These are phyloP conservation scores for Mythimna albipuncta DNA, from an alignment of 2,888 invertebrate genomes.

Conservation along the genomic window DNA sequence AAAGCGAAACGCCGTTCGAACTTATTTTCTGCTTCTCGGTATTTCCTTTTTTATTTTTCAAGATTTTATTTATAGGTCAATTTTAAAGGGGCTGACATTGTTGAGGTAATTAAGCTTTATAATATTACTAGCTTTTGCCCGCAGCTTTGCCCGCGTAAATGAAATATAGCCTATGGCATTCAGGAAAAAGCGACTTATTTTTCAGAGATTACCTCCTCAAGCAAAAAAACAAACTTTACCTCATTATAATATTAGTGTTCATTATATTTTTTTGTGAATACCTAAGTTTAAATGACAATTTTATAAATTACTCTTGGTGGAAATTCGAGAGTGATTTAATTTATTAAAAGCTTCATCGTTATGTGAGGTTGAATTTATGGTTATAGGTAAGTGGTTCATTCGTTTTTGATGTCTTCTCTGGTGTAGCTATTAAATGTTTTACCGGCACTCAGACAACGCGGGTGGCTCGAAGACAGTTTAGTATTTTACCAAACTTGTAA, in stretches of 20 bases:
- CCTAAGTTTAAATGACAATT: slow-evolving; percentile 11
- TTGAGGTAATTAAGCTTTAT: slow-evolving; percentile 4
- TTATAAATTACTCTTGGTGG: slow-evolving; percentile 6
- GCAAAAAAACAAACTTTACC: too few species aligned
- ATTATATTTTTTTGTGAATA: neutral
- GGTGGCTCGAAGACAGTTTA: slow-evolving; percentile 69
- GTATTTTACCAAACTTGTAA: slow-evolving; percentile 65
- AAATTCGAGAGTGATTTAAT: slow-evolving; percentile 25
- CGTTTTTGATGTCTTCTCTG: slow-evolving; percentile 76
- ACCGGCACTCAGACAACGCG: slow-evolving; percentile 73
- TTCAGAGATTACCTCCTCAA: too few species aligned
- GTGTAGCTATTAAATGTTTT: slow-evolving; percentile 80
- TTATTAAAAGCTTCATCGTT: slow-evolving; percentile 37
- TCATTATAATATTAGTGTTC: neutral
- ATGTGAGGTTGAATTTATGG: slow-evolving; percentile 70
- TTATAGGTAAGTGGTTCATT: slow-evolving; percentile 70
- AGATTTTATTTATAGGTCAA: slow-evolving; percentile 52
- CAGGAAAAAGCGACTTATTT: too few species aligned
- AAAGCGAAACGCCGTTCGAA: slow-evolving; percentile 72
- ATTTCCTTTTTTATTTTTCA: slow-evolving; percentile 48
- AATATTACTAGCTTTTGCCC: neutral
- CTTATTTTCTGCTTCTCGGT: slow-evolving; percentile 69
- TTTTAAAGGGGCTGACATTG: slow-evolving; percentile 19
- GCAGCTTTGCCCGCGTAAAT: too few species aligned
- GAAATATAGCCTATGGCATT: too few species aligned